Evolutionary conservation across 2,797 vertebrate species (phyloP).

Genomic region (Anguilla pacifica): DNA sequence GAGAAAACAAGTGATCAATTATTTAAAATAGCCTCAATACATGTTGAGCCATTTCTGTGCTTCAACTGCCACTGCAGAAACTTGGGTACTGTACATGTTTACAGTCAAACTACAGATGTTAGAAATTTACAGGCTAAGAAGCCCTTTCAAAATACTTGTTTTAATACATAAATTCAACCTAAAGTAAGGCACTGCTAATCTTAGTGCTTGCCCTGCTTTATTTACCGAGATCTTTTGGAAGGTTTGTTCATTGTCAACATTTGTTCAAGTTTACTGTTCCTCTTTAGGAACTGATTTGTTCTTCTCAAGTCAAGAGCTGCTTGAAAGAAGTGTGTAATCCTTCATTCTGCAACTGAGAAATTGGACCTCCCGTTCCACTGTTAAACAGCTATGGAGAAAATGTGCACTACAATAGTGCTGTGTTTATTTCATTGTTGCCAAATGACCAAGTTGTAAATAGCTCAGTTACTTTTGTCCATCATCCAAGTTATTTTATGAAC

Average conservation of each 20-base stretch:
- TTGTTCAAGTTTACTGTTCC: slow-evolving; percentile 13
- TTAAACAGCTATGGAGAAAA: neutral
- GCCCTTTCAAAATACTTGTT: neutral
- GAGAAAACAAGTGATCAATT: slow-evolving; percentile 10
- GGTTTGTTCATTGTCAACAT: neutral
- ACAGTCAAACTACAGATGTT: neutral
- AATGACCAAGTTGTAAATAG: neutral
- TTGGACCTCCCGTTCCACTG: neutral
- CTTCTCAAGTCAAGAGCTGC: neutral
- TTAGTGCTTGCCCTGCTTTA: neutral
- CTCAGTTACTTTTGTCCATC: no score
- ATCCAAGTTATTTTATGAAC: neutral
- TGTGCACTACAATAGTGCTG: neutral
- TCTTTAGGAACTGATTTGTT: neutral
- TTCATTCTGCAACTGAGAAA: neutral
- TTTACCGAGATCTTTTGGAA: neutral
- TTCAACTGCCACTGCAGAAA: neutral
- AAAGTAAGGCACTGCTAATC: neutral
- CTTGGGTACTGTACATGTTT: neutral
- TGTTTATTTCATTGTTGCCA: neutral
- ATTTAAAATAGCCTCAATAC: neutral
- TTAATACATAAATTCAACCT: neutral
- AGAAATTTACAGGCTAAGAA: neutral
- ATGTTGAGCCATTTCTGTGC: neutral
- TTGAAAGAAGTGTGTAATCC: neutral